Base-by-base conservation (phyloP, 2,888 invertebrate species). In the Tuta absoluta region DNA sequence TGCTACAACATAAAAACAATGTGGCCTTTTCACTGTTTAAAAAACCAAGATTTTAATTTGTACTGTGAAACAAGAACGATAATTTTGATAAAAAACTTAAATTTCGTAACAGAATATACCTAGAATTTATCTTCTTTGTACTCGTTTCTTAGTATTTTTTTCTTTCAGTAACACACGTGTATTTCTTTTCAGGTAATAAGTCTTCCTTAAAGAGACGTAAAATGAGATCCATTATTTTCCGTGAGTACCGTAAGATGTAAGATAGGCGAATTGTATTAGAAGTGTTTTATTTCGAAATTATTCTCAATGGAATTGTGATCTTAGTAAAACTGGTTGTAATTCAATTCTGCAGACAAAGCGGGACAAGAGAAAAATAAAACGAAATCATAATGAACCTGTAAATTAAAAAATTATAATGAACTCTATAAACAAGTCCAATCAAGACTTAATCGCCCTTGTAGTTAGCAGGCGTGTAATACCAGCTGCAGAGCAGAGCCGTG, bases 171-270 rank as follows among this genome's bases (percentile, higher is more conserved):
- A 51, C 51, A 19, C 51, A 23, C 14, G 28, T 63, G 65, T 64
- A 61, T 66, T 66, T 71, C 76, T 77, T 73, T 82, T 62, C 78
- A 82, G 82, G 82, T 82, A 82, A 78, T 71, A 65, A 67, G 64
- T 66, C 57, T 67, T 68, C 66, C 65, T 64, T 66, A 38, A 38
- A 33, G 23, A 53, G 19, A 33, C 51, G 17, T 49, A 51, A 38
- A 53, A 53, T 53, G 62, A 37, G 21, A 10, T 53, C 23, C 24
- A 28, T 48, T 48, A 33, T 17, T 49, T 12, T 17, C 5, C 49
- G 61, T 61, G 24, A 49, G 49, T 61, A 61, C 11, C n/a, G 23
- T 23, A 14, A 7, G 33, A 33, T 33, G 33, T 33, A 0, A 23
- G 51, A 23, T 23, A 53, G 51, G 51, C 24, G 14, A 53, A 53